These are phyloP conservation scores for Drosophila sp. DNA, from an alignment of 1,140 invertebrate genomes.

Conservation along the genomic window DNA sequence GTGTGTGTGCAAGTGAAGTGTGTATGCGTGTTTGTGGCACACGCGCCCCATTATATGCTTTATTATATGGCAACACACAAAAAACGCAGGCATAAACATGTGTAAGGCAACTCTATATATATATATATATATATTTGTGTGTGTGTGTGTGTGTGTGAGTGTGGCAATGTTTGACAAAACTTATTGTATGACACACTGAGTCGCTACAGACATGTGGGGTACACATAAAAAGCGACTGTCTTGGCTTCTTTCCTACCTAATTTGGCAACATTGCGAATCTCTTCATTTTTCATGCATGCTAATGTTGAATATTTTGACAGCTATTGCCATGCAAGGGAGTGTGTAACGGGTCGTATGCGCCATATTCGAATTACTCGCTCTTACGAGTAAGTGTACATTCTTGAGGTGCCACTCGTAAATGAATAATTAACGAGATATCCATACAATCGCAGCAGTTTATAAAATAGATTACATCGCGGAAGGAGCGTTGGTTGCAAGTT, in stretches of 20 bases:
- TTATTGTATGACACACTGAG: constrained; percentile 34
- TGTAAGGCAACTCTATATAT: constrained; percentile 49
- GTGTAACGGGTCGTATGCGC: constrained; percentile 13
- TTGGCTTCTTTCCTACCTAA: constrained; percentile 54
- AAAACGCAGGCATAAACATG: constrained; percentile 49
- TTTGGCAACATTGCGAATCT: constrained; percentile 70
- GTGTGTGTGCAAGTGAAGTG: constrained; percentile 38
- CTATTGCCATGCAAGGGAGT: constrained; percentile 26
- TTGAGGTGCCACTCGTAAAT: constrained; percentile 22
- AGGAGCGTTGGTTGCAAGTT: neutral
- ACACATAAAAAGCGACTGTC: constrained; percentile 27
- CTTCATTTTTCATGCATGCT: constrained; percentile 79
- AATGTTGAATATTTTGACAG: constrained; percentile 78
- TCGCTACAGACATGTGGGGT: constrained; percentile 2
- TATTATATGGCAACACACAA: constrained; percentile 56
- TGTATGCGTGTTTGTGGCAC: constrained; percentile 63
- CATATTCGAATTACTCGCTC: constrained; percentile 7
- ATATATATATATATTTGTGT: too few relatives aligned
- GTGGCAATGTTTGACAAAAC: constrained; percentile 44
- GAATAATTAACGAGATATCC: constrained; percentile 28
- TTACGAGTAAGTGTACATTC: constrained; percentile 37
- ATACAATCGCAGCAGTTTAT: constrained; percentile 14
- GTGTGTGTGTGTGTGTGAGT: constrained; percentile 17
- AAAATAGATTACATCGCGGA: constrained; percentile 11
- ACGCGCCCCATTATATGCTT: constrained; percentile 68